Evolutionary conservation across 2,888 invertebrate species (phyloP), one percentile per base, ranked within the genome.

Genomic region (Lasioglossum marginatum): DNA sequence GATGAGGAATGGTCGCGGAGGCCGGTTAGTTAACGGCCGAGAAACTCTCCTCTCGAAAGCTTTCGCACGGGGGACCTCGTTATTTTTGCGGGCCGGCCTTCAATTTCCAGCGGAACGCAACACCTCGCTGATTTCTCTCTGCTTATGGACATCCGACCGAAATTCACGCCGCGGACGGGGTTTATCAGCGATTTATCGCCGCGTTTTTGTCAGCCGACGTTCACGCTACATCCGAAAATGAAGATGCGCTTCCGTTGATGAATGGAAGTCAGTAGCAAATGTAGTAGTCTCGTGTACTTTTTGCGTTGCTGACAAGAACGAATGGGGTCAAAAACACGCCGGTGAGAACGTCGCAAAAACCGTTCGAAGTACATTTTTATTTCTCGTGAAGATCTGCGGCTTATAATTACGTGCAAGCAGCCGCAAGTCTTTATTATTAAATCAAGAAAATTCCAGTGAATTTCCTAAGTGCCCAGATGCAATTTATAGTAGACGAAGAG

Each of bases 11-110:
- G 70, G n/a, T 16, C 77, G 60, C 77, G 43, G 34, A 66, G 75
- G 82, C 77, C 68, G 71, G 84, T 83, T 85, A 85, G 85, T 85
- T 85, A 84, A 85, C 84, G 78, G 70, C 34, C 77, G 19, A 83
- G 73, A 77, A 77, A 84, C 83, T 77, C 74, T 40, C 37, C 31
- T 57, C 66, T 40, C 63, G 31, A 75, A 75, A 71, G 60, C 70
- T 72, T 16, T 37, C 72, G n/a, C 31, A 31, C 37, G 48, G 8
- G 27, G 27, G 66, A 66, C 48, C 84, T 83, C 74, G 84, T 84
- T 85, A 85, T 84, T 75, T 79, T 71, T 66, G 63, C 60, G 48
- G 63, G 75, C 78, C 84, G 74, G 45, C 70, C 84, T 84, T 84
- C 84, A 74, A 83, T 83, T 83, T 73, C 70, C 45, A 43, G 34